Conservation (phyloP, 2,113 vertebrate species). For the Paralichthys olivaceus region DNA sequence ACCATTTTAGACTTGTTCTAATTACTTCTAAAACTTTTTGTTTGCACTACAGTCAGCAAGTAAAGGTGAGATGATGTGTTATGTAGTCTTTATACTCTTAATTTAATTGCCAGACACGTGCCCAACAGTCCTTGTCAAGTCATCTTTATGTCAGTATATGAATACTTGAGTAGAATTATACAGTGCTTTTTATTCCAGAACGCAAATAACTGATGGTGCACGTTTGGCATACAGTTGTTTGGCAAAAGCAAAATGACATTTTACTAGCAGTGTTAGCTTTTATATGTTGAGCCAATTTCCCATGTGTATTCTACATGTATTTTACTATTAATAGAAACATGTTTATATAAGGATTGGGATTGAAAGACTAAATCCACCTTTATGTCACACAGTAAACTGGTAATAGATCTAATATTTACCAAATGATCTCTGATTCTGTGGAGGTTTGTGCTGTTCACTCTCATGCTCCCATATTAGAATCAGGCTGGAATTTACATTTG, state of each 20-base stretch:
- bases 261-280: too few species aligned
- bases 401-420: not conserved
- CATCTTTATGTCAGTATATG: too few species aligned
- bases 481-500: not conserved
- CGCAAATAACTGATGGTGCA: not conserved
- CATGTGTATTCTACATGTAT: not conserved
- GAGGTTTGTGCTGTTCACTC: not conserved
- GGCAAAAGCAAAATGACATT: too few species aligned
- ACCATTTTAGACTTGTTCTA: slow-evolving; percentile 72
- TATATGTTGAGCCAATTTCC: too few species aligned
- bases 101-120: not conserved
- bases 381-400: not conserved
- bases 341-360: not conserved
- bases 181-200: not conserved
- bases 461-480: not conserved
- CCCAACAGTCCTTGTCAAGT: not conserved
- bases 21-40: slow-evolving; percentile 77
- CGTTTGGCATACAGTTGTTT: not conserved
- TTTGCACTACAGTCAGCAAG: slow-evolving; percentile 31
- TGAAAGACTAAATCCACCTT: not conserved
- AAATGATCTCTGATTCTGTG: not conserved
- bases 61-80: slow-evolving; percentile 3
- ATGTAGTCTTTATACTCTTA: not conserved
- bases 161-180: too few species aligned
- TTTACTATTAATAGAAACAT: not conserved